These are phyloP conservation scores for Neodiprion pinetum DNA, from an alignment of 1,140 invertebrate genomes.

Conservation along the genomic window DNA sequence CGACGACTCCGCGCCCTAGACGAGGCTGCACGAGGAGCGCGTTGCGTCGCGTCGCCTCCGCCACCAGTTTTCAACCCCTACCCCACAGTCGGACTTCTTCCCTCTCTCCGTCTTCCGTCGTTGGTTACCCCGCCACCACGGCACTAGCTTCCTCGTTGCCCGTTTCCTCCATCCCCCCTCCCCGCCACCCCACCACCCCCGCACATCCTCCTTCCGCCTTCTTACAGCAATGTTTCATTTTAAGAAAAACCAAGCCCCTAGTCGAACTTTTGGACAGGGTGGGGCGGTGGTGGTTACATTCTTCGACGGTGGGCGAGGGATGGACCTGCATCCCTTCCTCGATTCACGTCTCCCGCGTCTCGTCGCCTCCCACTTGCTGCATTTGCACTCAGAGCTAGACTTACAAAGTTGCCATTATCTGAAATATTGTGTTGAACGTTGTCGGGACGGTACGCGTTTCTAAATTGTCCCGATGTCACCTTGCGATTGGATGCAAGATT, in stretches of 20 bases:
- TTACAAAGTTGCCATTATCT: too few relatives aligned
- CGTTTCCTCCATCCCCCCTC: slow-evolving; percentile 21
- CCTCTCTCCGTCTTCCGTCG: slow-evolving; percentile 28
- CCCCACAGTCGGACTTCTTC: too few relatives aligned
- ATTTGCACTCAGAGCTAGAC: too few relatives aligned
- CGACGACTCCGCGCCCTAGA: too few relatives aligned
- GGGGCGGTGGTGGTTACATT: background rate
- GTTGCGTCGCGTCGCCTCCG: too few relatives aligned
- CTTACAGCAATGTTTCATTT: slow-evolving; percentile 56
- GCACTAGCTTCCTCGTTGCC: slow-evolving; percentile 32
- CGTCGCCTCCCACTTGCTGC: too few relatives aligned
- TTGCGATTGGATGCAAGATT: too few relatives aligned
- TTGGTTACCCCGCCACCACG: slow-evolving; percentile 13
- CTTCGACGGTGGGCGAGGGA: background rate
- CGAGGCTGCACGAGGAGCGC: too few relatives aligned
- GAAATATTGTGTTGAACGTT: too few relatives aligned
- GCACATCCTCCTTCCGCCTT: slow-evolving; percentile 42
- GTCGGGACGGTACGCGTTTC: too few relatives aligned
- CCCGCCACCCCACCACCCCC: slow-evolving; percentile 41
- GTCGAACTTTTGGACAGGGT: background rate
- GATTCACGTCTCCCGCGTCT: background rate
- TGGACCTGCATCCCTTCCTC: background rate
- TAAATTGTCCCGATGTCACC: too few relatives aligned
- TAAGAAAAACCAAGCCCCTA: slow-evolving; percentile 45
- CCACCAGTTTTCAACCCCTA: too few relatives aligned